These are phyloP conservation scores for Amphibalanus amphitrite DNA, from an alignment of 1,140 invertebrate genomes.

Conservation along the genomic window DNA sequence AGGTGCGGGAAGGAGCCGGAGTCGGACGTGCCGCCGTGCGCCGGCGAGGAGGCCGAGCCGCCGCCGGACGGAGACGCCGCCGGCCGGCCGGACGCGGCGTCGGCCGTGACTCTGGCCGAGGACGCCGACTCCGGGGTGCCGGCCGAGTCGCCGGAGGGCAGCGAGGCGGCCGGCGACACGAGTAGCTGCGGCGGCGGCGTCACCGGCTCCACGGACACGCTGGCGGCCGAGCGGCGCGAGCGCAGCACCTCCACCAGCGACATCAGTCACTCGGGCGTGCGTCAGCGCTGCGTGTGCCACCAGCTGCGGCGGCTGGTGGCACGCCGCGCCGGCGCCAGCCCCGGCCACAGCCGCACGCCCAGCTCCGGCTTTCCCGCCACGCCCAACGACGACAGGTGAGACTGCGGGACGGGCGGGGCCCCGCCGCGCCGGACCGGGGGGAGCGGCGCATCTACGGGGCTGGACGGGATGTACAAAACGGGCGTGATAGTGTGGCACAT, in stretches of 20 bases:
- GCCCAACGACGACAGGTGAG: slow-evolving; percentile 23
- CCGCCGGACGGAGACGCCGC: no score
- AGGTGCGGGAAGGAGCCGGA: background rate
- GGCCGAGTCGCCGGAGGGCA: background rate
- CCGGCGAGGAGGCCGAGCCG: background rate
- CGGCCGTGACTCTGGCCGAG: background rate
- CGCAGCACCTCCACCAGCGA: background rate
- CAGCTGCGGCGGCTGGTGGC: slow-evolving; percentile 5
- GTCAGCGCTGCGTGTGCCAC: background rate
- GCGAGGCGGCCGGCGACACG: background rate
- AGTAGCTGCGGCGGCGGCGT: background rate
- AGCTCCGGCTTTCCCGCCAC: slow-evolving; percentile 25
- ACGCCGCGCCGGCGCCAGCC: background rate
- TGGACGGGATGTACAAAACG: no score
- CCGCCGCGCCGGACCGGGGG: slow-evolving; percentile 24
- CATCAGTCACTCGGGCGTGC: background rate
- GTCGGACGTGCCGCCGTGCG: background rate
- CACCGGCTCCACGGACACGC: background rate
- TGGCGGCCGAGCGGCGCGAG: background rate
- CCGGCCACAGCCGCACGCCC: slow-evolving; percentile 23
- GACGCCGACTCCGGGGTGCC: background rate
- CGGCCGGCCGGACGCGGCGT: background rate
- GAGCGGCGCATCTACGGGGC: no score
- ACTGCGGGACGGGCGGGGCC: slow-evolving; percentile 9
- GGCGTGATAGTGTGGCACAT: no score